phyloP scores from a whole-genome alignment of 2,888 invertebrate species.

The Lasius fuliginosus region DNA sequence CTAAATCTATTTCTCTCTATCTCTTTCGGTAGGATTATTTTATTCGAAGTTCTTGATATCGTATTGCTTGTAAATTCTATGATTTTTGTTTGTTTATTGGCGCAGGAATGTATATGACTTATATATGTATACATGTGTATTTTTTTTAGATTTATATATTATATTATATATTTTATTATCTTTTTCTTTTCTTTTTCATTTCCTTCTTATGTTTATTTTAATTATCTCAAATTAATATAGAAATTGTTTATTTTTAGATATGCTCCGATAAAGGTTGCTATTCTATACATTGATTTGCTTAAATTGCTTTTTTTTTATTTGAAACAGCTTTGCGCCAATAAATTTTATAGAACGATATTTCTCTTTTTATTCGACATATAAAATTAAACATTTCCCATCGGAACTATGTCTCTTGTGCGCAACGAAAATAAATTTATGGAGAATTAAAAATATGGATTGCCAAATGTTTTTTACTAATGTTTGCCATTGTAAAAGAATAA shows the following conservation, averaged over 20 bases:
- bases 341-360: conserved; percentile 42
- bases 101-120: conserved; percentile 40
- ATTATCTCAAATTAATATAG: conserved; percentile 4
- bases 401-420: conserved; percentile 6
- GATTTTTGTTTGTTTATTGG: conserved; percentile 34
- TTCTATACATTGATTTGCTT: conserved; percentile 18
- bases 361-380: conserved; percentile 19
- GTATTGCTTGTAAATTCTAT: conserved; percentile 25
- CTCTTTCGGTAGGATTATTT: conserved; percentile 39
- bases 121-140: too few species aligned
- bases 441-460: conserved; percentile 42
- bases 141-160: background rate
- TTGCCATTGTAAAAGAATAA: conserved; percentile 30
- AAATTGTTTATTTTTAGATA: conserved; percentile 28
- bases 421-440: conserved; percentile 42
- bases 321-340: conserved; percentile 35
- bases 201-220: background rate
- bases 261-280: background rate
- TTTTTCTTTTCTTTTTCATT: background rate
- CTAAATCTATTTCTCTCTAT: conserved; percentile 6
- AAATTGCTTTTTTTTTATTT: conserved; percentile 42
- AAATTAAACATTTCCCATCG: conserved; percentile 46
- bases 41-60: conserved; percentile 9
- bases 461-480: conserved; percentile 49
- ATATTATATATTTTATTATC: background rate